Base-by-base conservation (phyloP, 2,888 invertebrate species). In the Cylindroiulus punctatus region DNA sequence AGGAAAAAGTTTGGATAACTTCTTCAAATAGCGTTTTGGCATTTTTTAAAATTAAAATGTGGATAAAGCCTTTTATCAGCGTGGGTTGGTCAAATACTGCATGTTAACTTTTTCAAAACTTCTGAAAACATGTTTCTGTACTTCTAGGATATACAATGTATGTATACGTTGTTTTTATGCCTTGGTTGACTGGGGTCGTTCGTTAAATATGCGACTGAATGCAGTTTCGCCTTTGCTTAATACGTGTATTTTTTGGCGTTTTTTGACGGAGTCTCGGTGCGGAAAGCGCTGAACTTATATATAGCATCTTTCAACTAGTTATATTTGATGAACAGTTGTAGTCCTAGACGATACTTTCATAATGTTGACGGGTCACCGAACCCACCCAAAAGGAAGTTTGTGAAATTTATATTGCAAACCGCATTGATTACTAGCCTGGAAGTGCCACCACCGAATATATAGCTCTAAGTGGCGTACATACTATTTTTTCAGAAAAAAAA, bases 221-320 rank as follows among this genome's bases (percentile, higher is more conserved):
- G 22, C 65, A 3, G 65, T 65, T 26, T 47, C 10, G 47, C 14
- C 14, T 17, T 47, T 17, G 47, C 47, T 47, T 47, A 47, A 47
- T 44, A 42, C 14, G 44, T 12, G 8, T 44, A 17, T 36, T 36
- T 36, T 22, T 65, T 65, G 22, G 22, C 26, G 26, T 22, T 26
- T 65, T 65, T 65, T 2, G 10, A 26, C 22, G 0, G 22, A 8
- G 22, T 26, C 10, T 65, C 65, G 65, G n/a, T 65, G 65, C 22
- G 57, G 3, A 57, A n/a, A 57, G 57, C 57, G 22, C 57, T 19
- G 57, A 19, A 22, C 65, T 22, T 65, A 65, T 65, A 22, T 65
- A 65, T 65, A 65, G 65, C 65, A 65, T 65, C 65, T 65, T 65
- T 65, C 65, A 65, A 65, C 65, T 65, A 65, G 65, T 65, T 65